Conservation (phyloP, 2,888 invertebrate genomes). For the Spatulosminthurus flaviceps region DNA sequence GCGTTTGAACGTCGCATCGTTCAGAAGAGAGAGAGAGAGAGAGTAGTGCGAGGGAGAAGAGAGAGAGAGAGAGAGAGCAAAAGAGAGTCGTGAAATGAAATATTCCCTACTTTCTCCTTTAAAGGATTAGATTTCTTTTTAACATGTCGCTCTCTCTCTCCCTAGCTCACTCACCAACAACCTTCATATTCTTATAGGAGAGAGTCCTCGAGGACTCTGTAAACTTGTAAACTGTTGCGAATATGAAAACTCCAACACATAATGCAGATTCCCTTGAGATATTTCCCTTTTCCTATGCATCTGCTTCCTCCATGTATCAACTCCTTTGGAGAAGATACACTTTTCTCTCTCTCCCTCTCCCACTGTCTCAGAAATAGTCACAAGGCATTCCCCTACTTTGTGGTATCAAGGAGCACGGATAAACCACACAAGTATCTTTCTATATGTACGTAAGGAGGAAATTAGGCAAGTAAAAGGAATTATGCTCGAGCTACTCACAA, state of each 20-base stretch:
- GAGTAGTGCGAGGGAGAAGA: background rate
- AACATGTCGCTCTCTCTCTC: background rate
- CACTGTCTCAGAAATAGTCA: too few species aligned
- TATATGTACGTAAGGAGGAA: background rate
- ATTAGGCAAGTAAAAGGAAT: slow-evolving; percentile 1
- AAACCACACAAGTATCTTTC: background rate
- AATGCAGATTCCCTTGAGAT: background rate
- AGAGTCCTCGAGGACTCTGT: slow-evolving; percentile 18
- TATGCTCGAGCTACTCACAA: background rate
- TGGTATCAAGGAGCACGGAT: background rate
- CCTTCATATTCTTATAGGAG: background rate
- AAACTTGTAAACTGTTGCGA: slow-evolving; percentile 25
- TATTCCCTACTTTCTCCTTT: slow-evolving; percentile 7
- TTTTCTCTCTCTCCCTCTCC: too few species aligned
- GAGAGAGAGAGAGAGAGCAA: background rate
- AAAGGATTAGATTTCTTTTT: slow-evolving; percentile 9
- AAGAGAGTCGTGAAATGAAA: slow-evolving; percentile 32
- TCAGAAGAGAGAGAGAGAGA: slow-evolving; percentile 9
- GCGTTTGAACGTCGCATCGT: slow-evolving; percentile 1
- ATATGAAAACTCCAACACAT: background rate
- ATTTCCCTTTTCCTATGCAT: background rate
- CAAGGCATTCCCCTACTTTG: too few species aligned
- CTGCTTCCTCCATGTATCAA: background rate
- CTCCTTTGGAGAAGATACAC: too few species aligned
- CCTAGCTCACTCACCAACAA: background rate